Conservation (phyloP, 2,888 invertebrate species). For the Protonemura montana region DNA sequence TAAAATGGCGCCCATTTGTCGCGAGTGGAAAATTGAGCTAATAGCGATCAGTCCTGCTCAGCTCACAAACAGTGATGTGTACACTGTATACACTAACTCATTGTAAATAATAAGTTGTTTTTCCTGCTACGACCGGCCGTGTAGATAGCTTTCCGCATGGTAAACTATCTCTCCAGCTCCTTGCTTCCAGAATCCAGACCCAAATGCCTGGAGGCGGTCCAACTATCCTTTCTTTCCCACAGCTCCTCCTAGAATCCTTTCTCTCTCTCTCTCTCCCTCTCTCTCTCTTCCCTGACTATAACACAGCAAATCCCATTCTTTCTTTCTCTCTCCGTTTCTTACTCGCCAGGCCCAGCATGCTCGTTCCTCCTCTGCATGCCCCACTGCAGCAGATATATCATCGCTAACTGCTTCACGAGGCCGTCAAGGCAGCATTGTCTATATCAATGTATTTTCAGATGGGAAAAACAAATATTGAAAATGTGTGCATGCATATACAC, state of each 20-base stretch:
- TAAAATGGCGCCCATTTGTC: not conserved
- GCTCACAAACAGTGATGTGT: too few relatives aligned
- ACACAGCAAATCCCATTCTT: not conserved
- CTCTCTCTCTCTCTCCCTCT: not conserved
- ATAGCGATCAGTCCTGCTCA: too few relatives aligned
- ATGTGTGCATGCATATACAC: not conserved
- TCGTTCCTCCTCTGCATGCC: not conserved
- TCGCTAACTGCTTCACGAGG: not conserved
- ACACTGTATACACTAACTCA: slow-evolving; percentile 12
- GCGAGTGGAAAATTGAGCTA: slow-evolving; percentile 22
- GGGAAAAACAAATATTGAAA: not conserved
- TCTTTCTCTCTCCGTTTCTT: too few relatives aligned
- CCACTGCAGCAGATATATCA: not conserved
- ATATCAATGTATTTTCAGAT: not conserved
- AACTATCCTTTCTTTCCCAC: not conserved
- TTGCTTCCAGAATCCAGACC: too few relatives aligned
- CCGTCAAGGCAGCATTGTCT: not conserved
- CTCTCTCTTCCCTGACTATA: not conserved
- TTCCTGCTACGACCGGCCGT: not conserved
- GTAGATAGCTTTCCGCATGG: slow-evolving; percentile 27
- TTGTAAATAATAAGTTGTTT: slow-evolving; percentile 38
- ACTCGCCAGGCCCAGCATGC: too few relatives aligned
- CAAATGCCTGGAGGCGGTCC: slow-evolving; percentile 1
- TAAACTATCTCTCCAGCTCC: not conserved
- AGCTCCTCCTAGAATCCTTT: not conserved